A percentile compares a stretch with the other conserved stretches of the same genome.
These are phyloP conservation scores for Hetaerina americana DNA, from an alignment of 1,140 invertebrate genomes.

Conservation along the genomic window DNA sequence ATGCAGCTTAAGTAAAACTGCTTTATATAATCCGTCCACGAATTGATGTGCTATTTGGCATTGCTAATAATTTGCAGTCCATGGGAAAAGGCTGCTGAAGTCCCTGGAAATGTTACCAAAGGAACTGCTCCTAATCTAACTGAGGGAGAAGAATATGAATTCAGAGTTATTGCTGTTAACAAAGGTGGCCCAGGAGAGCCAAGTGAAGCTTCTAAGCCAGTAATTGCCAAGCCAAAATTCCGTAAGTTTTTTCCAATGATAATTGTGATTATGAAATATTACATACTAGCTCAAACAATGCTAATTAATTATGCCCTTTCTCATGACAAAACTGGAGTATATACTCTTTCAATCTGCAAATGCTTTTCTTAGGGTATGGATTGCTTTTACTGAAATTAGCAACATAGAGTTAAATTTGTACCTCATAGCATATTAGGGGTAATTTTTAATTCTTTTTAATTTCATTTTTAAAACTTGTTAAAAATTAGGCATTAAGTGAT, in stretches of 20 bases:
- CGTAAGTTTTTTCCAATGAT: slow-evolving; percentile 36
- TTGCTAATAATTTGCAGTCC: slow-evolving; percentile 38
- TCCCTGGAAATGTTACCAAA: slow-evolving; percentile 59
- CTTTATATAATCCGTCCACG: background rate
- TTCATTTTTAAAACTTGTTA: background rate
- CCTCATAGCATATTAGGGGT: no score
- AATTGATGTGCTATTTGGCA: no score
- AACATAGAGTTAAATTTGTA: no score
- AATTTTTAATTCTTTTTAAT: background rate
- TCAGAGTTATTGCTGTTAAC: slow-evolving; percentile 92
- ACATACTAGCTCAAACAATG: no score
- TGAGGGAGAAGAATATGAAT: slow-evolving; percentile 93
- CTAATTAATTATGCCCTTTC: no score
- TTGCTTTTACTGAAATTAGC: no score
- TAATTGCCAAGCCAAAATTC: slow-evolving; percentile 74
- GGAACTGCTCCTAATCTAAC: slow-evolving; percentile 70
- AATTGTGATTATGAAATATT: no score
- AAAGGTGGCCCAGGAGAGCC: slow-evolving; percentile 90
- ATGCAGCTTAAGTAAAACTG: background rate
- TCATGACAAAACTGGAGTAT: no score
- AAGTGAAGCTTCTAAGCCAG: slow-evolving; percentile 73
- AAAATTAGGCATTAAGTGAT: no score
- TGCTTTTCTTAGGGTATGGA: no score
- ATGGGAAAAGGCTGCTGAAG: slow-evolving; percentile 76
- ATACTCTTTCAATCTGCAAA: no score